Conservation (phyloP, 2,888 invertebrate genomes). For the Belgica antarctica region DNA sequence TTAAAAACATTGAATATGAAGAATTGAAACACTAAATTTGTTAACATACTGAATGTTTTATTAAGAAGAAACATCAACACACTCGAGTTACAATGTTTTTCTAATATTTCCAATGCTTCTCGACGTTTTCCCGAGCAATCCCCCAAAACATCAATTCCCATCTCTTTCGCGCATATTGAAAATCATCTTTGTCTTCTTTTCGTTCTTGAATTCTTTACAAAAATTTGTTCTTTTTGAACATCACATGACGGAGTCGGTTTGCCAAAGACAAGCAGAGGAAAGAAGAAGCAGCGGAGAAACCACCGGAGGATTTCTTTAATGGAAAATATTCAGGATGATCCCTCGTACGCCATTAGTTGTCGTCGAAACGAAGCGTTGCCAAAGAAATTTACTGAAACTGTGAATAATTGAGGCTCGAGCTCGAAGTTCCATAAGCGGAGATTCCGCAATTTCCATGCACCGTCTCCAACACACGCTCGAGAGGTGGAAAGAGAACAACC, state of each 20-base stretch:
- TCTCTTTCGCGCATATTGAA: too few relatives aligned
- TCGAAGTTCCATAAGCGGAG: neutral
- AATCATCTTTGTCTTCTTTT: neutral
- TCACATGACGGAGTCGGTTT: neutral
- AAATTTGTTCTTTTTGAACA: slow-evolving; percentile 9
- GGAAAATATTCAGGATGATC: slow-evolving; percentile 1
- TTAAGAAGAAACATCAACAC: too few relatives aligned
- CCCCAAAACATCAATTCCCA: neutral
- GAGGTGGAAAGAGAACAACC: neutral
- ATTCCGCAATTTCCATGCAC: neutral
- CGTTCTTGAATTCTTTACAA: neutral
- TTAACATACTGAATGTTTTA: too few relatives aligned
- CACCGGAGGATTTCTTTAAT: slow-evolving; percentile 6
- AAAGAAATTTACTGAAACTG: neutral
- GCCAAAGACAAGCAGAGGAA: neutral
- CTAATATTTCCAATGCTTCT: too few relatives aligned
- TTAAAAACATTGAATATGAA: too few relatives aligned
- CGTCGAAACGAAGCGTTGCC: neutral
- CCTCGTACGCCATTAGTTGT: too few relatives aligned
- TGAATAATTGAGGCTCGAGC: slow-evolving; percentile 9
- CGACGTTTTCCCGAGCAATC: neutral
- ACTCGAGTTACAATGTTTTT: too few relatives aligned
- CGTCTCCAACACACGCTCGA: neutral
- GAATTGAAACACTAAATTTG: too few relatives aligned
- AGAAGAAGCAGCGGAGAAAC: neutral